These are phyloP conservation scores for Sinocyclocheilus anshuiensis DNA, from an alignment of 2,113 vertebrate genomes.

Conservation along the genomic window DNA sequence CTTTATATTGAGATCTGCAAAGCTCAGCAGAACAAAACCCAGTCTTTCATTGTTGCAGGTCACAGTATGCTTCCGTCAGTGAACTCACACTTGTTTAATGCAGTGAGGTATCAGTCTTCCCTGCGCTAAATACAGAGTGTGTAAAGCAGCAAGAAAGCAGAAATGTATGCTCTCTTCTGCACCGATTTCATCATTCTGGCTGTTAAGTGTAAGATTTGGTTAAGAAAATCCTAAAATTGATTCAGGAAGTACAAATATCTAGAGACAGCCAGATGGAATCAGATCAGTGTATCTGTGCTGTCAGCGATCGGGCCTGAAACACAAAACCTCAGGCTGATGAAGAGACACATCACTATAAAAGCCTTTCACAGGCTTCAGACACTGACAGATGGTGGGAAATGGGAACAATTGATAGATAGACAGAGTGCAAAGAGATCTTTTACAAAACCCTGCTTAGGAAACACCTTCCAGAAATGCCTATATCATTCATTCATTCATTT, in stretches of 20 bases:
- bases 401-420: not conserved
- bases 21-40: not conserved
- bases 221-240: not conserved
- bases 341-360: not conserved
- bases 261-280: not conserved
- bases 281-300: constrained; percentile 1
- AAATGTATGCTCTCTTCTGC: not conserved
- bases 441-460: no score
- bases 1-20: not conserved
- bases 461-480: not conserved
- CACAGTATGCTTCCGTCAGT: not conserved
- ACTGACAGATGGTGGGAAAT: no score
- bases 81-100: not conserved
- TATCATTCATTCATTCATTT: not conserved
- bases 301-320: not conserved
- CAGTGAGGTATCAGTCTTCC: not conserved
- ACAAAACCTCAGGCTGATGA: not conserved
- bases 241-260: not conserved
- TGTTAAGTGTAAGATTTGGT: not conserved
- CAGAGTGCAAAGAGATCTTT: no score
- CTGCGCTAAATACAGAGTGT: not conserved
- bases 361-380: not conserved
- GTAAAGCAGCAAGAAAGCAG: not conserved
- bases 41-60: not conserved
- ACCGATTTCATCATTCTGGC: not conserved